Conservation (phyloP, 2,797 vertebrate species). For the Rhinophrynus dorsalis region DNA sequence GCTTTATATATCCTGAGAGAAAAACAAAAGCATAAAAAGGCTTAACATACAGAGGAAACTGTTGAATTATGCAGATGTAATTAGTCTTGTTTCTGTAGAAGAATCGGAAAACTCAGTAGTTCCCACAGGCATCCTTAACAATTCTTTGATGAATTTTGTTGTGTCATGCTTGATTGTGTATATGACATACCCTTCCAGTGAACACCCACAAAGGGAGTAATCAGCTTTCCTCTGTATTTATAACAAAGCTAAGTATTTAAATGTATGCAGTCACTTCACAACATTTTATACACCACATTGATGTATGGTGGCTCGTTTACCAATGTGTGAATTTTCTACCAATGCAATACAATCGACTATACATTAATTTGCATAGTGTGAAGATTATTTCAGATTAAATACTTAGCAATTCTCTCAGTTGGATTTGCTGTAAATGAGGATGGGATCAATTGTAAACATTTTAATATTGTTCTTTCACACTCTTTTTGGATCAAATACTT, state of each 20-base stretch:
- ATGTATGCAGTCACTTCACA: constrained; percentile 11
- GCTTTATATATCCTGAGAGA: constrained; percentile 32
- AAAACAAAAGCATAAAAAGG: constrained; percentile 33
- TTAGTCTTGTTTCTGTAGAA: constrained; percentile 53
- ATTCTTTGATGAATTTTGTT: constrained; percentile 58
- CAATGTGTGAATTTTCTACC: too few relatives aligned
- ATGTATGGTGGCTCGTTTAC: neutral
- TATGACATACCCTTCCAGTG: constrained; percentile 49
- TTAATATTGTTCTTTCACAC: too few relatives aligned
- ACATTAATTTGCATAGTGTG: too few relatives aligned
- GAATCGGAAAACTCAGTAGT: constrained; percentile 45
- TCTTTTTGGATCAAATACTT: too few relatives aligned
- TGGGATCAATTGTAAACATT: too few relatives aligned
- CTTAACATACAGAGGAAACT: constrained; percentile 38
- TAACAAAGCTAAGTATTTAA: constrained; percentile 35
- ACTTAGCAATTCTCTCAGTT: too few relatives aligned
- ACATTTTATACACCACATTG: neutral
- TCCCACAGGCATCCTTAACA: constrained; percentile 54
- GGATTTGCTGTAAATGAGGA: too few relatives aligned
- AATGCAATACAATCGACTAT: too few relatives aligned
- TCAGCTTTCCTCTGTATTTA: constrained; percentile 47
- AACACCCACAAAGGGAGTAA: constrained; percentile 53
- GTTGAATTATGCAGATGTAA: constrained; percentile 41
- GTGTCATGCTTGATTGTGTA: constrained; percentile 54
- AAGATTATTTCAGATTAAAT: too few relatives aligned